Evolutionary conservation across 2,888 invertebrate genomes (phyloP).

Genomic region (Plebejus argus): DNA sequence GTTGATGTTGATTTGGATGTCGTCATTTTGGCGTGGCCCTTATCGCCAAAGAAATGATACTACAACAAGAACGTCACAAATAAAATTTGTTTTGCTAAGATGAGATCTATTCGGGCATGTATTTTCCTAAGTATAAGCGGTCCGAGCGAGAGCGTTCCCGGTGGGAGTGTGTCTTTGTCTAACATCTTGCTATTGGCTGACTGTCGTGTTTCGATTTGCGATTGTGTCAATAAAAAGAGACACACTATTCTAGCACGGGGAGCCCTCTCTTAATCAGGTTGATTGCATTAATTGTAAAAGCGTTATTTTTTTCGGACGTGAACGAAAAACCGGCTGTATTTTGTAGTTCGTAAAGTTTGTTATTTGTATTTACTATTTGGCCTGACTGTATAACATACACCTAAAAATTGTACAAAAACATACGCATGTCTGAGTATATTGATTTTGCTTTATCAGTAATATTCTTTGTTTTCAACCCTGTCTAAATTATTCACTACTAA

Average conservation of each 20-base stretch:
- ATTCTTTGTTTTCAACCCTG: background rate
- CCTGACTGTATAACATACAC: background rate
- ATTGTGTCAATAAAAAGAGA: no score
- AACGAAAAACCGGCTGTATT: no score
- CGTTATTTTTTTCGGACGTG: no score
- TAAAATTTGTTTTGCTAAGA: background rate
- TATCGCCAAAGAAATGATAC: background rate
- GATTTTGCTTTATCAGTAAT: background rate
- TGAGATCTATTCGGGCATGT: background rate
- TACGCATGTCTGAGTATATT: background rate
- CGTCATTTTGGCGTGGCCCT: no score
- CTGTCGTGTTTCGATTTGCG: no score
- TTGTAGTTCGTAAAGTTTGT: no score
- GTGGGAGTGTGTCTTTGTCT: background rate
- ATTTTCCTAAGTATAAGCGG: background rate
- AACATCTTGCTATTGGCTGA: no score
- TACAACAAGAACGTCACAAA: background rate
- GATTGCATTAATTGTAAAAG: no score
- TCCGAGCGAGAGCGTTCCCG: background rate
- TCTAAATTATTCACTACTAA: background rate
- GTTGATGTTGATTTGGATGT: no score
- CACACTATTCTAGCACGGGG: no score
- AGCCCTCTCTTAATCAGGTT: no score
- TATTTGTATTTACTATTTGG: no score
- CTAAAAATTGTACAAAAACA: background rate